A percentile compares a stretch with the other conserved stretches of the same genome.
Evolutionary conservation across 1,140 invertebrate genomes (phyloP).

Genomic region (Archivesica marissinica): DNA sequence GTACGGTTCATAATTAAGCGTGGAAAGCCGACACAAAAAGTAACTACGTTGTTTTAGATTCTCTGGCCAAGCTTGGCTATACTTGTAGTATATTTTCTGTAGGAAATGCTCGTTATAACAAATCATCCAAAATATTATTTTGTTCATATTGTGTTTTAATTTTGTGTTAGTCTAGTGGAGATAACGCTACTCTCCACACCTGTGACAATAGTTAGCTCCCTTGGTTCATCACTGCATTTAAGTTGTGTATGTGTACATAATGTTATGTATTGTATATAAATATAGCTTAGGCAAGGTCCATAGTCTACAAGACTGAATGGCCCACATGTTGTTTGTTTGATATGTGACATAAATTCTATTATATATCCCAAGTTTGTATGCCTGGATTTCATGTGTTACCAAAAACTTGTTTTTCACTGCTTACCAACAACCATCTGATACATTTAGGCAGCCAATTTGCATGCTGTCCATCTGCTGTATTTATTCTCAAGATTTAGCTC

Average conservation of each 20-base stretch:
- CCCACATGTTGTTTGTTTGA: neutral
- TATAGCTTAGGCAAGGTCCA: neutral
- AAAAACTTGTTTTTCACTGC: neutral
- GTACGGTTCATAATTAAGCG: too few relatives aligned
- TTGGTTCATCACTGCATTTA: neutral
- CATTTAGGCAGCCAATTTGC: neutral
- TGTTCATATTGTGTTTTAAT: too few relatives aligned
- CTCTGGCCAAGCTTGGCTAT: too few relatives aligned
- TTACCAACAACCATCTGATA: neutral
- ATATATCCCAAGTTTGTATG: neutral
- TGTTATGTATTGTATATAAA: neutral
- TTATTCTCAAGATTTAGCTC: neutral
- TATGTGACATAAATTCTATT: neutral
- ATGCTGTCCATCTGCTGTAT: neutral
- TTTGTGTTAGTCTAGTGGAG: too few relatives aligned
- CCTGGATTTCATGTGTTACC: constrained; percentile 17
- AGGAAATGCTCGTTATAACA: too few relatives aligned
- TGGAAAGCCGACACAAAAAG: too few relatives aligned
- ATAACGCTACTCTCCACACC: neutral
- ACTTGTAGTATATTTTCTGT: too few relatives aligned
- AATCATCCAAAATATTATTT: too few relatives aligned
- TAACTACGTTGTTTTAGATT: too few relatives aligned
- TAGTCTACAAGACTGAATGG: neutral
- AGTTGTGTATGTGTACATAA: neutral
- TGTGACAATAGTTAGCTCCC: neutral